These are phyloP conservation scores for Ptychadena robeensis DNA, from an alignment of 2,797 vertebrate species.

Conservation along the genomic window DNA sequence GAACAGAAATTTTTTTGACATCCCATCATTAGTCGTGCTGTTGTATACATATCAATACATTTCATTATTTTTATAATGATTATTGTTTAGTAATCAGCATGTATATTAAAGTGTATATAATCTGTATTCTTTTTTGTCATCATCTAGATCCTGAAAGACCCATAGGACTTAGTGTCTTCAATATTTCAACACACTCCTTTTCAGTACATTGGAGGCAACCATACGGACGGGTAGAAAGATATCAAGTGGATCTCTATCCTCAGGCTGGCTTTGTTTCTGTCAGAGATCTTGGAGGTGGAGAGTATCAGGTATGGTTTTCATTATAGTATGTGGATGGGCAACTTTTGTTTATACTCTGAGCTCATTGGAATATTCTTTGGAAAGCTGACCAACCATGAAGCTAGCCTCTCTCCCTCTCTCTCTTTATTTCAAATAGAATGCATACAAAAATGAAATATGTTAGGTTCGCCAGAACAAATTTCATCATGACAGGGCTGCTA, in stretches of 20 bases:
- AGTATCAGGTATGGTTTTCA: constrained; percentile 79
- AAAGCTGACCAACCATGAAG: constrained; percentile 57
- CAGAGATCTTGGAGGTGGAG: constrained; percentile 74
- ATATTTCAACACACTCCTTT: constrained; percentile 73
- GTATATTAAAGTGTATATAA: background rate
- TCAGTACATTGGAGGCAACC: constrained; percentile 79
- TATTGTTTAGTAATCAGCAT: no score
- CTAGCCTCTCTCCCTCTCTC: constrained; percentile 47
- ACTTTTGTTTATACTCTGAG: constrained; percentile 66
- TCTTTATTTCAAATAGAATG: constrained; percentile 53
- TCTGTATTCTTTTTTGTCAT: background rate
- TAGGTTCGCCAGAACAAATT: constrained; percentile 65
- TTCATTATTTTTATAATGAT: no score
- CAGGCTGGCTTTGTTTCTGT: constrained; percentile 79
- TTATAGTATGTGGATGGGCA: constrained; percentile 61
- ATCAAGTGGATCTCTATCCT: constrained; percentile 79
- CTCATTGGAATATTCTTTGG: constrained; percentile 63
- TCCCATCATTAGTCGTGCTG: no score
- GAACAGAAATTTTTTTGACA: no score
- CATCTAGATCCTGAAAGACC: constrained; percentile 72
- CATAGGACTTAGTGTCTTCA: constrained; percentile 68
- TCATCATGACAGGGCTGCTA: constrained; percentile 65
- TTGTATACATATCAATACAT: no score
- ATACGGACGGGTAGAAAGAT: constrained; percentile 75
- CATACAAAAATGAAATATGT: constrained; percentile 59